Conservation (phyloP, 1,140 invertebrate genomes). For the Zaprionus taronus region DNA sequence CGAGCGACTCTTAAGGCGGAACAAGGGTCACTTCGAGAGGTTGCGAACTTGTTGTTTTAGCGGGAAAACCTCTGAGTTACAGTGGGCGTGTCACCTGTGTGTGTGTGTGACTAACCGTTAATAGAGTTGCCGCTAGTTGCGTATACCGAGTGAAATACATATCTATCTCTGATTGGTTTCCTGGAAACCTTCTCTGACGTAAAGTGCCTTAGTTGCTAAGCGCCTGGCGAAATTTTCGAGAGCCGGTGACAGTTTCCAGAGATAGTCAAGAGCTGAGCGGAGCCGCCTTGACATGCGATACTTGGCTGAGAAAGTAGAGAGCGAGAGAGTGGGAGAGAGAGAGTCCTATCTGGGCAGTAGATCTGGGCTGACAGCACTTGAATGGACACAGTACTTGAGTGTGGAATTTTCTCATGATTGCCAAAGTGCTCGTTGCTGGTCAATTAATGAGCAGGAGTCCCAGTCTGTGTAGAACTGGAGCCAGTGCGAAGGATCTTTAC, state of each 20-base stretch:
- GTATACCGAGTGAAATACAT: conserved; percentile 6
- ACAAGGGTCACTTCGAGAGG: conserved; percentile 38
- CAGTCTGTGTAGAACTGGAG: conserved; percentile 8
- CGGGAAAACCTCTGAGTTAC: conserved; percentile 55
- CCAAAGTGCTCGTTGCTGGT: conserved; percentile 61
- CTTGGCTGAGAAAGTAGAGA: conserved; percentile 17
- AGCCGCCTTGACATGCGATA: conserved; percentile 62
- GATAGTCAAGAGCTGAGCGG: conserved; percentile 37
- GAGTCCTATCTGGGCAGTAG: conserved; percentile 59
- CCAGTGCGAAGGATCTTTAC: conserved; percentile 37
- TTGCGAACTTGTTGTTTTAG: conserved; percentile 74
- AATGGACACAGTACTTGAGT: conserved; percentile 68
- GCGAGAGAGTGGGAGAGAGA: conserved; percentile 46
- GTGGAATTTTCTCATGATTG: conserved; percentile 76
- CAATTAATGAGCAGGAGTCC: conserved; percentile 64
- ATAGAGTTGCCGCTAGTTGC: conserved; percentile 46
- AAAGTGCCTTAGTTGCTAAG: conserved; percentile 43
- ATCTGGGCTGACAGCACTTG: conserved; percentile 71
- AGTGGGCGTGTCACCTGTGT: conserved; percentile 66
- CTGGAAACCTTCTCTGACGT: conserved; percentile 42
- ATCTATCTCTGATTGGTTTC: conserved; percentile 30
- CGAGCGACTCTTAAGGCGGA: conserved; percentile 38
- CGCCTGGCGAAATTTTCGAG: conserved; percentile 54
- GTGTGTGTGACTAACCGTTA: conserved; percentile 55
- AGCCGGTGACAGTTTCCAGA: conserved; percentile 61